Evolutionary conservation across 2,113 vertebrate genomes (phyloP).

Genomic region (Scartelaos histophorus): DNA sequence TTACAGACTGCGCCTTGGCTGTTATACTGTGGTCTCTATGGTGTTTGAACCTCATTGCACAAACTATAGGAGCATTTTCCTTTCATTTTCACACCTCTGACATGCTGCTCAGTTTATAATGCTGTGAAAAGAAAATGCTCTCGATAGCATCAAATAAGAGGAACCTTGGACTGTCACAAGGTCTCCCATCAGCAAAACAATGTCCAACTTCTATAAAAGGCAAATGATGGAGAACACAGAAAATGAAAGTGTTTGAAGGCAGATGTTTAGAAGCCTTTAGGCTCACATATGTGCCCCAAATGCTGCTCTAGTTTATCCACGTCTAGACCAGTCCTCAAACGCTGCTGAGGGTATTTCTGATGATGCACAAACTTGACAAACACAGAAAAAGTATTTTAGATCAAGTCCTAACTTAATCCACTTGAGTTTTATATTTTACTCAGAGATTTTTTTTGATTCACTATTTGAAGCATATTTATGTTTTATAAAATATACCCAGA

Average conservation of each 20-base stretch:
- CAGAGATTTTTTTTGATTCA: background rate
- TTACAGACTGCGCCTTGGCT: background rate
- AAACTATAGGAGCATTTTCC: background rate
- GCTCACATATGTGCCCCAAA: conserved; percentile 15
- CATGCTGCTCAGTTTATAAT: background rate
- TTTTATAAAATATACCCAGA: background rate
- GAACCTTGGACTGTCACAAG: conserved; percentile 3
- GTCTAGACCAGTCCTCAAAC: background rate
- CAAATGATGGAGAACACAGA: background rate
- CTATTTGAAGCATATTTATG: background rate
- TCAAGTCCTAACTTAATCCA: background rate
- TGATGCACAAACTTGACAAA: too few species aligned
- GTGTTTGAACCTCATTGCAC: background rate
- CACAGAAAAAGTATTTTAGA: too few species aligned
- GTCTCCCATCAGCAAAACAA: background rate
- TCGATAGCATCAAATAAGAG: conserved; percentile 20
- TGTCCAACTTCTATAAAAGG: background rate
- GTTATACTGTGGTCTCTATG: background rate
- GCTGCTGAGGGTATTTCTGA: background rate
- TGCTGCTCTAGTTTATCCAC: background rate
- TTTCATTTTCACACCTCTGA: conserved; percentile 31
- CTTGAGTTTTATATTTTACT: background rate
- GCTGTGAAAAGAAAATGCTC: conserved; percentile 25
- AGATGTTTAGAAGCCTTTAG: background rate
- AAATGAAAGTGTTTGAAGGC: background rate